Evolutionary conservation across 2,113 vertebrate species (phyloP).

Genomic region (Callaeas wilsoni): DNA sequence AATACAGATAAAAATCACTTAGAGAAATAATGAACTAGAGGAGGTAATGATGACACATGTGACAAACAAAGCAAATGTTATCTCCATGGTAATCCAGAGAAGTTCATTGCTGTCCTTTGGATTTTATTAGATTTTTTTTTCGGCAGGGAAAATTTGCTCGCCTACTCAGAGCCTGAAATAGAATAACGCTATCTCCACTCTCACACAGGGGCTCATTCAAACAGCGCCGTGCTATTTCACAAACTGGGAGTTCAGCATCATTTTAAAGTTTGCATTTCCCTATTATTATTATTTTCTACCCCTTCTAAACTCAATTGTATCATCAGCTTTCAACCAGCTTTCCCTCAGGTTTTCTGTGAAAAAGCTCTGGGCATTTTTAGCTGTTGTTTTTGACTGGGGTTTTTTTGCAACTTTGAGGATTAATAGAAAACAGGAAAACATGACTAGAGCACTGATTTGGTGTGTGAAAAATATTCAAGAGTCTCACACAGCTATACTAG

Average conservation of each 20-base stretch:
- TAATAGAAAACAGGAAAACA: neutral
- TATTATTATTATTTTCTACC: neutral
- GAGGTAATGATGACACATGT: constrained; percentile 63
- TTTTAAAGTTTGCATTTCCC: neutral
- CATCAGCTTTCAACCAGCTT: neutral
- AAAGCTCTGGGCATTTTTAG: neutral
- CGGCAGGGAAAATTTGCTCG: constrained; percentile 67
- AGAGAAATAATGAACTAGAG: constrained; percentile 12
- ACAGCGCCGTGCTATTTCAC: neutral
- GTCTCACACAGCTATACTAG: neutral
- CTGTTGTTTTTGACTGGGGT: too few relatives aligned
- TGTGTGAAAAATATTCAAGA: neutral
- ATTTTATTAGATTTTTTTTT: constrained; percentile 67
- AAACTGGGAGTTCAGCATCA: neutral
- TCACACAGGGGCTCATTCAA: constrained; percentile 51
- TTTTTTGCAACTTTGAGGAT: neutral
- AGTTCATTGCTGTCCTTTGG: constrained; percentile 68
- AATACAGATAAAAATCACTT: constrained; percentile 22
- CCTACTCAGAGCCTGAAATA: constrained; percentile 69
- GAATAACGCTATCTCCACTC: constrained; percentile 43
- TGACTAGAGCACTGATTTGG: neutral
- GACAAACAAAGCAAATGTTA: constrained; percentile 72
- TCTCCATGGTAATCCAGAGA: constrained; percentile 73
- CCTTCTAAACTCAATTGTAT: neutral
- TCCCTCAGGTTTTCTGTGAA: neutral